Percentiles rank a stretch among this genome's conserved stretches.
phyloP scores from a whole-genome alignment of 1,140 invertebrate species.

The Magallana gigas region DNA sequence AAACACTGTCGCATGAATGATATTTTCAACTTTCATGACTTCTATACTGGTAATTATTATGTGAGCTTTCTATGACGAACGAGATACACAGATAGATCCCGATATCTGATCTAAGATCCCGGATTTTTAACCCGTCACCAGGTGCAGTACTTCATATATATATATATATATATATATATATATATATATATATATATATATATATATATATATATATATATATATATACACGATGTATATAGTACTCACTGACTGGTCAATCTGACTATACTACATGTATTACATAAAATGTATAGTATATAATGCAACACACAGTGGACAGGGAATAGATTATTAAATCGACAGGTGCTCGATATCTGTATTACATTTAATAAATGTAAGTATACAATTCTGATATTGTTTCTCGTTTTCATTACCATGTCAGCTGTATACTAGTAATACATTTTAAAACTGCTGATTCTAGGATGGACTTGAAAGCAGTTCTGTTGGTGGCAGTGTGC shows the following conservation, averaged over 20 bases:
- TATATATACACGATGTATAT: too few relatives aligned
- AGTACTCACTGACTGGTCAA: too few relatives aligned
- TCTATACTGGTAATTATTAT: too few relatives aligned
- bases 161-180: background rate
- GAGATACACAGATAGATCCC: background rate
- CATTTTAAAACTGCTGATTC: background rate
- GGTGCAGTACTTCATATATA: background rate
- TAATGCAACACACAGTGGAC: background rate
- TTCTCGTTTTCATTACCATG: too few relatives aligned
- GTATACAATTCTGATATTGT: too few relatives aligned
- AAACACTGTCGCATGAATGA: too few relatives aligned
- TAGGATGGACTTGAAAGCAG: constrained; percentile 5
- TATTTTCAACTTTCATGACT: too few relatives aligned
- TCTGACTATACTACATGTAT: background rate
- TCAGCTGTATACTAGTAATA: background rate
- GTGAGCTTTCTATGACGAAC: too few relatives aligned
- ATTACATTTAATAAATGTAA: too few relatives aligned
- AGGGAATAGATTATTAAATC: background rate
- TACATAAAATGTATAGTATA: background rate
- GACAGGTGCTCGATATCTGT: background rate
- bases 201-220: too few relatives aligned
- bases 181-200: too few relatives aligned
- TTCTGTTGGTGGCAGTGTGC: background rate
- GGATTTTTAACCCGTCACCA: background rate
- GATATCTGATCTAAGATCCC: background rate